phyloP scores from a whole-genome alignment of 2,888 invertebrate species.

The Agrotis puta region DNA sequence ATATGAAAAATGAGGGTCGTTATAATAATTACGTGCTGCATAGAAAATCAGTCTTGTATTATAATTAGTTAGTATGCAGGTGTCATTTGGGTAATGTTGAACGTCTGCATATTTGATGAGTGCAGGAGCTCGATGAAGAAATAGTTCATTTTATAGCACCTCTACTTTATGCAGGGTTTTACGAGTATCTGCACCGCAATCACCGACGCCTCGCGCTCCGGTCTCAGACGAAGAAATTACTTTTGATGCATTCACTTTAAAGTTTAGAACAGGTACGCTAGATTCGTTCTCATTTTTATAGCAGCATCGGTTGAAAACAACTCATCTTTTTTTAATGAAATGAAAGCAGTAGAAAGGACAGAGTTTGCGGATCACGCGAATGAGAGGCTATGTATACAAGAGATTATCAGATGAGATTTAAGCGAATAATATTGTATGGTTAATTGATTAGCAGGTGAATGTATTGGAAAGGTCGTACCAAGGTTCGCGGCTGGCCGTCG shows the following conservation, averaged over 20 bases:
- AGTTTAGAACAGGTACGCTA: slow-evolving; percentile 44
- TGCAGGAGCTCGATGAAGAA: slow-evolving; percentile 40
- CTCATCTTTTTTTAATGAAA: slow-evolving; percentile 48
- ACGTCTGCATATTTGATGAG: slow-evolving; percentile 36
- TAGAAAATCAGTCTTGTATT: slow-evolving; percentile 16
- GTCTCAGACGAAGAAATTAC: slow-evolving; percentile 36
- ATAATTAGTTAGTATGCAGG: slow-evolving; percentile 15
- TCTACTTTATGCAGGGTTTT: slow-evolving; percentile 40
- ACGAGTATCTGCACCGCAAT: slow-evolving; percentile 40
- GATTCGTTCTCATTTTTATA: slow-evolving; percentile 45
- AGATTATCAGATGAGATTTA: slow-evolving; percentile 34
- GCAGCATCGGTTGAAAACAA: slow-evolving; percentile 22
- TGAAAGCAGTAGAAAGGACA: slow-evolving; percentile 43
- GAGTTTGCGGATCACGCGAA: background rate
- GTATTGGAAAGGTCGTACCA: slow-evolving; percentile 79
- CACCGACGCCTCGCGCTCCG: slow-evolving; percentile 27
- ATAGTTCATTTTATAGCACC: slow-evolving; percentile 34
- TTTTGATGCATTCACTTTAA: slow-evolving; percentile 56
- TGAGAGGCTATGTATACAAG: slow-evolving; percentile 3
- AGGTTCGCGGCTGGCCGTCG: slow-evolving; percentile 67
- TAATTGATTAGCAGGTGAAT: slow-evolving; percentile 70
- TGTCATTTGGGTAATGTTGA: slow-evolving; percentile 31
- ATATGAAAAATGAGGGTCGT: slow-evolving; percentile 50
- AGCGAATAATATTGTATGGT: slow-evolving; percentile 37
- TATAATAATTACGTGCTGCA: slow-evolving; percentile 30